phyloP scores from a whole-genome alignment of 1,140 invertebrate species.

The Gerris buenoi region DNA sequence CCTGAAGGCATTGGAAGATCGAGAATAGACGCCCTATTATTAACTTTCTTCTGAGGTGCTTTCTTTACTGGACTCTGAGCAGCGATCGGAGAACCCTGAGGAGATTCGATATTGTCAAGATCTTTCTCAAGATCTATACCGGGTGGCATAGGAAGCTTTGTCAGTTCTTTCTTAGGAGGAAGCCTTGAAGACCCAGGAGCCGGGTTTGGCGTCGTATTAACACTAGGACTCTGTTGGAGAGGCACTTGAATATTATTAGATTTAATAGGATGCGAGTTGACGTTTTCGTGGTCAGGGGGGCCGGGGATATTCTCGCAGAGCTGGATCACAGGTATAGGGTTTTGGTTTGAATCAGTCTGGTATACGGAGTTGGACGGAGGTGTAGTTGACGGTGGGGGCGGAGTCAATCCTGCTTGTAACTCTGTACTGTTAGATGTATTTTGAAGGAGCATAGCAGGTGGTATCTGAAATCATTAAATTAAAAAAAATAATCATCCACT shows the following conservation, averaged over 20 bases:
- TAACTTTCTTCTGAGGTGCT: constrained; percentile 42
- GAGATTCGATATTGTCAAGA: constrained; percentile 54
- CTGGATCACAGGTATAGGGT: too few species aligned
- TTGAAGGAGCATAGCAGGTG: too few species aligned
- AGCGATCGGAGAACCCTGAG: constrained; percentile 45
- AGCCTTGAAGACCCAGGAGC: constrained; percentile 24
- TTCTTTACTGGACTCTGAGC: constrained; percentile 27
- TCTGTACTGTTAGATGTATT: too few species aligned
- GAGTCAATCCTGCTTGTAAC: background rate
- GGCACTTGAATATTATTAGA: constrained; percentile 23
- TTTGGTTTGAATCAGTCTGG: constrained; percentile 17
- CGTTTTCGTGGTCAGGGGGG: constrained; percentile 18
- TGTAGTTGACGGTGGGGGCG: background rate
- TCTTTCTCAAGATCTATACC: constrained; percentile 60
- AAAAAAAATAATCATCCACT: too few species aligned
- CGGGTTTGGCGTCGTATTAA: constrained; percentile 23
- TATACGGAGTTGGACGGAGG: constrained; percentile 11
- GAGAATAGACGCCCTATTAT: constrained; percentile 34
- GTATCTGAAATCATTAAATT: too few species aligned
- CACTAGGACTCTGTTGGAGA: constrained; percentile 20
- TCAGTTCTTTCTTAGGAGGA: constrained; percentile 27
- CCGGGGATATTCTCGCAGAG: too few species aligned
- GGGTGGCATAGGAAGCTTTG: constrained; percentile 66
- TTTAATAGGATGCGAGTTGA: constrained; percentile 20
- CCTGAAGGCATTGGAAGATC: constrained; percentile 80